Base-by-base conservation (phyloP, 2,797 vertebrate species). In the Coccyzus lansbergi region DNA sequence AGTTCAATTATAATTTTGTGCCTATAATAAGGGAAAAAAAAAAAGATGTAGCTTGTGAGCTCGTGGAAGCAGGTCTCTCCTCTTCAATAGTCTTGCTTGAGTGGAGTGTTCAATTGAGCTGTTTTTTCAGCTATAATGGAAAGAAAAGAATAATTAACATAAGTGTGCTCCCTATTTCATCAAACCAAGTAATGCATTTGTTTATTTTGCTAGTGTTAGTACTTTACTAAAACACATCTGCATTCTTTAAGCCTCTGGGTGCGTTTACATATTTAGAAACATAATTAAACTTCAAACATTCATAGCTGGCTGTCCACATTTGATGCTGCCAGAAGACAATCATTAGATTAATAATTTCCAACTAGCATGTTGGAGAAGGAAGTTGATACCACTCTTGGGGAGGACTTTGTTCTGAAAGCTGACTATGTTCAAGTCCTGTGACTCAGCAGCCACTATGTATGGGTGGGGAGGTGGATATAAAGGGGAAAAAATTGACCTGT, bases 221-320 rank as follows among this genome's bases (percentile, higher is more conserved):
- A 84, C 87, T 93, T 93, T 89, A 84, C 36, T 93, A 80, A 88
- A 90, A 70, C 55, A 31, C 46, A 67, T 60, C 21, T n/a, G 26
- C 20, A 51, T 77, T 89, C 84, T 55, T 70, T 67, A 90, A 95
- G 83, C 78, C 42, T 87, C 86, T 79, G 75, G 59, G 31, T 84
- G 55, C 3, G 2, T 89, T 96, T 95, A 65, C 68, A n/a, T 79
- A 36, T 92, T 96, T 48, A 80, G 81, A 92, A 95, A 90, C 52
- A 46, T 91, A 94, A 96, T 96, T 97, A 94, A 96, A 84, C 83
- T 92, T 94, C 83, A 92, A 68, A 83, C 42, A 59, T 83, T 86
- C 65, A 48, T 76, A 86, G 77, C 77, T 93, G 38, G 67, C 85
- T 86, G 78, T 83, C 86, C 60, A 40, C 16, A 79, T 78, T 86